These are phyloP conservation scores for Limnephilus lunatus DNA, from an alignment of 2,888 invertebrate genomes.

Conservation along the genomic window DNA sequence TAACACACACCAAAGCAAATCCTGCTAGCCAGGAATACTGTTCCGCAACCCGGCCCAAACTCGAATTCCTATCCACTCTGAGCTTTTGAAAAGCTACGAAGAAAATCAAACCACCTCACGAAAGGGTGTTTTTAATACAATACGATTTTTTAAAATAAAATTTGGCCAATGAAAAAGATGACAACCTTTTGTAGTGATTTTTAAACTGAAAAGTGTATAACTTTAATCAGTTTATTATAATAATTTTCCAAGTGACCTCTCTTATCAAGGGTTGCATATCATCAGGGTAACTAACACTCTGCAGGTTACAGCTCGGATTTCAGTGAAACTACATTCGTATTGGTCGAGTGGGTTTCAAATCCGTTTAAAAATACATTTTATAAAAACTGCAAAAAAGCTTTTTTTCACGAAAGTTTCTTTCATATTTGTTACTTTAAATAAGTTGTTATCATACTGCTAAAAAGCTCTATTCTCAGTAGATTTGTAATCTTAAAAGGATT, in stretches of 20 bases:
- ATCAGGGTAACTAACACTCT: not conserved
- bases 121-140: not conserved
- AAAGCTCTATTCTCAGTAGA: not conserved
- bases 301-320: not conserved
- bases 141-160: not conserved
- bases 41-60: constrained; percentile 4
- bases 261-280: not conserved
- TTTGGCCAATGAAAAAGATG: not conserved
- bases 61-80: not conserved
- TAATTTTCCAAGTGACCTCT: not conserved
- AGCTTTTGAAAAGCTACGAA: not conserved
- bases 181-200: not conserved
- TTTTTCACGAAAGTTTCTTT: not conserved
- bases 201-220: not conserved
- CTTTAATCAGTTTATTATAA: not conserved
- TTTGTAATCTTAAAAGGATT: not conserved
- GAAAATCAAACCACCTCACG: not conserved
- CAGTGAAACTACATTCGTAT: not conserved
- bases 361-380: not conserved
- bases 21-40: constrained; percentile 19
- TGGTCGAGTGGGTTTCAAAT: not conserved
- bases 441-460: not conserved
- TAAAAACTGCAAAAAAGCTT: not conserved
- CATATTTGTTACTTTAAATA: not conserved
- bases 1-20: constrained; percentile 37